Base-by-base conservation (phyloP, 2,113 vertebrate species). In the Canis aureus region DNA sequence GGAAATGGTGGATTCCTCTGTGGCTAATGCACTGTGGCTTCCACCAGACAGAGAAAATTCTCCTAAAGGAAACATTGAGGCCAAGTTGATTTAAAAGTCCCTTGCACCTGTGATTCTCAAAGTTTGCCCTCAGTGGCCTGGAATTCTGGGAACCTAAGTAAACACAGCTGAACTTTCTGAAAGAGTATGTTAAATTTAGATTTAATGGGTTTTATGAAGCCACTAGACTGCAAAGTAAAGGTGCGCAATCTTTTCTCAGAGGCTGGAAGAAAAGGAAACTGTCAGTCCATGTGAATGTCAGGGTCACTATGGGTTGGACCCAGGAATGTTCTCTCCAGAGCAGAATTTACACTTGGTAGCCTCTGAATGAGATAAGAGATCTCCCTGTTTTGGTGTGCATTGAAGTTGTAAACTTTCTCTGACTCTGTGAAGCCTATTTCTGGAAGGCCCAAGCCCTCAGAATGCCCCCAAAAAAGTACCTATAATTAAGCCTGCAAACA, bases 21-120 rank as follows among this genome's bases (percentile, higher is more conserved):
- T 69, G 17, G n/a, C 32, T 69, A n/a, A 69, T 43, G 35, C 71
- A 23, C 25, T 60, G 7, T 59, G 57, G 25, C 38, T 91, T 91
- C 51, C 23, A 78, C 15, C 55, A 95, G 49, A 57, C 5, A 59
- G 55, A 59, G 22, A 32, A 95, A 87, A 96, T 81, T 83, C 35
- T 62, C 57, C 43, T 95, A 80, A 20, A 84, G 5, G 11, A 62
- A 23, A 93, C 3, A 16, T 57, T 74, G 20, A 96, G 19, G 62
- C 27, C 57, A n/a, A 86, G 57, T 93, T 67, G 27, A 69, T 96
- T 94, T 82, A 25, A 80, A 84, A 95, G 20, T 97, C 49, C 17
- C 22, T 94, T 38, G 32, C n/a, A 94, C 19, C 51, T 74, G 94
- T 94, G 38, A 51, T 89, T 8, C 38, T 88, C 62, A 83, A 87